These are phyloP conservation scores for Pyrgilauda ruficollis DNA, from an alignment of 2,113 vertebrate species.

Conservation along the genomic window DNA sequence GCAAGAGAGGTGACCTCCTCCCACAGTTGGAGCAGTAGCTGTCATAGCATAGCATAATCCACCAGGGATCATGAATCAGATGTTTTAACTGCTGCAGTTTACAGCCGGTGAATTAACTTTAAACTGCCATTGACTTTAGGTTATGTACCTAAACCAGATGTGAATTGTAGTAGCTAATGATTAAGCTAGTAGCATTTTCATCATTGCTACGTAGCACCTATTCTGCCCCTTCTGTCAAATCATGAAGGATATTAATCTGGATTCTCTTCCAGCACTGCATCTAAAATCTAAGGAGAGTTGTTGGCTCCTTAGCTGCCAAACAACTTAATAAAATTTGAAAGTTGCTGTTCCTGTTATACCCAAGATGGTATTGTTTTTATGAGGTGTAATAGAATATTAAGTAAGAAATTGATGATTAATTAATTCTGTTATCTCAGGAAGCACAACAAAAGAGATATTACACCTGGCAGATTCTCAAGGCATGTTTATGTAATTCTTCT, in stretches of 20 bases:
- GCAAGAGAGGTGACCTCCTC: not conserved
- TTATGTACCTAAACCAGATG: not conserved
- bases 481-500: not conserved
- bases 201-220: not conserved
- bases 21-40: not conserved
- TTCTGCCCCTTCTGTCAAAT: not conserved
- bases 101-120: constrained; percentile 1
- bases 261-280: not conserved
- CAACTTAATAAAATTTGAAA: not conserved
- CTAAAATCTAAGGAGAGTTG: not conserved
- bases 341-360: not conserved
- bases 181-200: not conserved
- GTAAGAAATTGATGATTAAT: not conserved
- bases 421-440: constrained; percentile 12
- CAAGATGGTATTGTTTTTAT: not conserved
- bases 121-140: not conserved
- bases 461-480: not conserved
- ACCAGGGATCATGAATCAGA: not conserved
- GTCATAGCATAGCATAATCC: not conserved
- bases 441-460: not conserved
- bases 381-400: constrained; percentile 13
- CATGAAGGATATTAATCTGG: not conserved
- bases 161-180: not conserved
- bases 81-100: constrained; percentile 8
- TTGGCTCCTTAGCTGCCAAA: not conserved